Conservation (phyloP, 2,797 vertebrate genomes). For the Aselliscus stoliczkanus region DNA sequence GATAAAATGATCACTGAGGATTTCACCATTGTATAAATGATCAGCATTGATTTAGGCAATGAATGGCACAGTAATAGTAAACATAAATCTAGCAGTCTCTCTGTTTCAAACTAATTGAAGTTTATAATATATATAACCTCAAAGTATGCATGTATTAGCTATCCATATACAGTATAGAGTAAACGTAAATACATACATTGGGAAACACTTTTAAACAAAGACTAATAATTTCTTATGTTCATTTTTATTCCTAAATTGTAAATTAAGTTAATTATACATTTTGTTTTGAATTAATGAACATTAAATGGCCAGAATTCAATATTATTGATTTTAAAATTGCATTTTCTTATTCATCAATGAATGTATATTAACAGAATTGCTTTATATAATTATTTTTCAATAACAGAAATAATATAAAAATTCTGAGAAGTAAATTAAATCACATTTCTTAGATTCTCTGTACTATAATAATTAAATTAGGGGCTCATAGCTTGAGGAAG, state of each 20-base stretch:
- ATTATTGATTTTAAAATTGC: slow-evolving; percentile 70
- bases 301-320: not conserved
- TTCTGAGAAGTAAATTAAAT: slow-evolving; percentile 72
- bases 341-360: slow-evolving; percentile 66
- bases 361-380: slow-evolving; percentile 61
- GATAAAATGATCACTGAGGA: slow-evolving; percentile 42
- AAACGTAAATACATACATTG: not conserved
- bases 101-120: slow-evolving; percentile 40
- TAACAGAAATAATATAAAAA: slow-evolving; percentile 68
- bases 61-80: slow-evolving; percentile 2
- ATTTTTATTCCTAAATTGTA: slow-evolving; percentile 60
- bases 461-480: slow-evolving; percentile 50
- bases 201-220: slow-evolving; percentile 57
- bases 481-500: slow-evolving; percentile 55
- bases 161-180: not conserved
- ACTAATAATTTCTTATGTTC: slow-evolving; percentile 56
- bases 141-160: not conserved
- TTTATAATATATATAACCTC: slow-evolving; percentile 20
- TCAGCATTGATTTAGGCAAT: slow-evolving; percentile 35
- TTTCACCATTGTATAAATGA: slow-evolving; percentile 57
- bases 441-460: slow-evolving; percentile 68
- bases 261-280: slow-evolving; percentile 59
- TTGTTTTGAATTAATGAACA: slow-evolving; percentile 65
- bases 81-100: not conserved
- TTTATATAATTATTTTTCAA: slow-evolving; percentile 70